These are phyloP conservation scores for Oxycera nigricornis DNA, from an alignment of 2,888 invertebrate species.

Conservation along the genomic window DNA sequence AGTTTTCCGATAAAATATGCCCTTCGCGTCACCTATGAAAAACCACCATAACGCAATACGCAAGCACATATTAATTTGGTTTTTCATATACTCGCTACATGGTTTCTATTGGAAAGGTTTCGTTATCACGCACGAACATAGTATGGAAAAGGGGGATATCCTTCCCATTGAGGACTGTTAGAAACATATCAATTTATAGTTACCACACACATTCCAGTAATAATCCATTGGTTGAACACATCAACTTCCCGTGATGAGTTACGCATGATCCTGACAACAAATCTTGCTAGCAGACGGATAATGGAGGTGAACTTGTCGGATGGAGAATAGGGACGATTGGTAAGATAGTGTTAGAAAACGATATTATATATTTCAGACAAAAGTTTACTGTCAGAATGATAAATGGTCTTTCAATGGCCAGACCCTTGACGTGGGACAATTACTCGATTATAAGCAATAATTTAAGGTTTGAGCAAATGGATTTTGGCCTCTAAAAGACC, in stretches of 20 bases:
- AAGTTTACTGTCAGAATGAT: not conserved
- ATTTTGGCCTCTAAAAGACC: no score
- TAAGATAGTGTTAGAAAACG: not conserved
- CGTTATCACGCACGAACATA: not conserved
- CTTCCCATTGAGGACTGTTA: not conserved
- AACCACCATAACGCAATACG: not conserved
- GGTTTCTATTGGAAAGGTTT: not conserved
- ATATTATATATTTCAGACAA: not conserved
- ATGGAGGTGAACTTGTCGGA: no score
- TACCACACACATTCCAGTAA: not conserved
- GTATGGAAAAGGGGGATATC: not conserved
- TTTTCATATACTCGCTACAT: not conserved
- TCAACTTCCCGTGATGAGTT: not conserved
- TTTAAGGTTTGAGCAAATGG: no score
- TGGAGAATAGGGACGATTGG: not conserved
- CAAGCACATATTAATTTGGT: not conserved
- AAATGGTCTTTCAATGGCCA: not conserved
- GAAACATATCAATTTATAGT: conserved; percentile 7
- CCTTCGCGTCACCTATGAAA: not conserved
- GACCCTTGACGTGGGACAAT: no score
- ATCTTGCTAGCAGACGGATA: not conserved
- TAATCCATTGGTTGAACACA: not conserved
- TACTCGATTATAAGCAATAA: no score
- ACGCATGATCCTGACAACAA: conserved; percentile 6
- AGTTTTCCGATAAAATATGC: not conserved